Evolutionary conservation across 1,140 invertebrate genomes (phyloP).

Genomic region (Aphelinus certus): DNA sequence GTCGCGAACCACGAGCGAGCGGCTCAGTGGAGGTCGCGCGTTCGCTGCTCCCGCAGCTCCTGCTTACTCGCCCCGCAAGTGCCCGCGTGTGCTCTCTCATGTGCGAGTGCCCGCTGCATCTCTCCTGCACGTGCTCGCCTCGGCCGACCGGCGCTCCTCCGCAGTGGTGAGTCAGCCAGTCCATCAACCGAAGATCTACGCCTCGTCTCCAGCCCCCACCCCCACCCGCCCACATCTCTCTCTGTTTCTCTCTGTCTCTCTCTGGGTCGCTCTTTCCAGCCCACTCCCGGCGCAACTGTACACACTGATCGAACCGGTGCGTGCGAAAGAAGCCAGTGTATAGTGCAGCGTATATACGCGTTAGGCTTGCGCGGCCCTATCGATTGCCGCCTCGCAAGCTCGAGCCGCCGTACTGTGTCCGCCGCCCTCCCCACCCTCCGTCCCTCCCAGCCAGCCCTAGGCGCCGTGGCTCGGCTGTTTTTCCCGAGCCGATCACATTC

Average conservation of each 20-base stretch:
- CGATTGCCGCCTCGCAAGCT: slow-evolving; percentile 29
- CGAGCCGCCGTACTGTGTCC: not conserved
- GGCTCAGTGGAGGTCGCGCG: not conserved
- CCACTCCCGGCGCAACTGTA: too few relatives aligned
- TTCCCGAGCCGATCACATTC: too few relatives aligned
- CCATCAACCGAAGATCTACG: too few relatives aligned
- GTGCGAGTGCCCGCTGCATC: too few relatives aligned
- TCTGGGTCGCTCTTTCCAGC: not conserved
- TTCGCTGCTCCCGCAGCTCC: slow-evolving; percentile 13
- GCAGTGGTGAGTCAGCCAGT: too few relatives aligned
- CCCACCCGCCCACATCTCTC: not conserved
- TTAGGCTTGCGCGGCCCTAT: slow-evolving; percentile 18
- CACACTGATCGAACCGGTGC: too few relatives aligned
- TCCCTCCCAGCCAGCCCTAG: not conserved
- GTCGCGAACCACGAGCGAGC: not conserved
- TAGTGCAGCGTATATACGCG: not conserved
- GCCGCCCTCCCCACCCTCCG: not conserved
- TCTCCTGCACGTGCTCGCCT: too few relatives aligned
- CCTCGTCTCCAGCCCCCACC: not conserved
- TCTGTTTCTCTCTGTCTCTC: not conserved
- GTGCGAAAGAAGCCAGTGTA: too few relatives aligned
- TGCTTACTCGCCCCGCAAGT: not conserved
- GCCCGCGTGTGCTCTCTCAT: not conserved
- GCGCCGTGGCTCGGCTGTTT: too few relatives aligned
- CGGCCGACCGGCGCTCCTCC: too few relatives aligned